Base-by-base conservation (phyloP, 2,888 invertebrate species). In the Microdon myrmicae region DNA sequence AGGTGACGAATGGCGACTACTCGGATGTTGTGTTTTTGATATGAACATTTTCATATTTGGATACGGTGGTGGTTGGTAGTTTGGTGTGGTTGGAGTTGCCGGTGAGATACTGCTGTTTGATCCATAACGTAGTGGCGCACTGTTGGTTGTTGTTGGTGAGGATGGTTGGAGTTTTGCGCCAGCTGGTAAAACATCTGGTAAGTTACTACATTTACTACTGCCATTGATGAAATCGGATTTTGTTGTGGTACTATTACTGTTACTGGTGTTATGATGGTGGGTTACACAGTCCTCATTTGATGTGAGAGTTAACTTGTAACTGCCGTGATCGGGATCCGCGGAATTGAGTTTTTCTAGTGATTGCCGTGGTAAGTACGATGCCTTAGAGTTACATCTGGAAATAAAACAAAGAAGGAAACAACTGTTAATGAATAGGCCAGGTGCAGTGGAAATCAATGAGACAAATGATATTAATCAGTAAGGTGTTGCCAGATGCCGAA, bases 321-420 rank as follows among this genome's bases (percentile, higher is more conserved):
- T 88, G 66, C 90, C 90, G 72, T 85, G 86, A 75, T 88, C 89
- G 58, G 86, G 85, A 76, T 88, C 88, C 53, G 83, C 72, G 44
- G 74, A 75, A 67, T 85, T 85, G 32, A 84, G 81, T 70, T 85
- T 82, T 68, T 89, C 89, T 64, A 86, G 83, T 73, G 89, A 88
- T 47, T 88, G 84, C 26, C 88, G 83, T 67, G 89, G 86, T 79
- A 89, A 79, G 76, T 89, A 89, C 51, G 89, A 89, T 68, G 89
- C 89, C 81, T 90, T 90, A 43, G 90, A 90, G 74, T 88, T 88
- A 74, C 87, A 88, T 82, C 90, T 90, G 83, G 10, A 84, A 83
- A 3, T 10, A 20, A 29, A 10, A 37, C 7, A 43, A 39, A 41
- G 10, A 6, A 34, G 6, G 29, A 32, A 9, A 14, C 10, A 10